These are phyloP conservation scores for Temnopleurus reevesii DNA, from an alignment of 53 echinoderm and acorn worm genomes.

Conservation along the genomic window DNA sequence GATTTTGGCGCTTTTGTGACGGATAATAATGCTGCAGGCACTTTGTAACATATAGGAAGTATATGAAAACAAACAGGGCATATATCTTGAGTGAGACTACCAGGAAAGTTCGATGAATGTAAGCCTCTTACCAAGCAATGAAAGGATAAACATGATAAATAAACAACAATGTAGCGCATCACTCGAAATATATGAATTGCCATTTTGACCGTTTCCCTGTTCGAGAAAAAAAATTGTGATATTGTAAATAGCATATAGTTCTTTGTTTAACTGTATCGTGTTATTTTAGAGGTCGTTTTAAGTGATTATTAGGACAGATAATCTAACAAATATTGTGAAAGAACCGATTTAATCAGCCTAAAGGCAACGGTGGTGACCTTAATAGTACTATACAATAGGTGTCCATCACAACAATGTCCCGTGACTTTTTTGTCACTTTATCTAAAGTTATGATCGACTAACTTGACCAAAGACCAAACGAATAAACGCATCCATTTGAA, in stretches of 20 bases:
- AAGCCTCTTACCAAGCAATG: too few species aligned
- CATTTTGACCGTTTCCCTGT: not conserved
- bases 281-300: not conserved
- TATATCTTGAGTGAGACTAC: not conserved
- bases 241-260: slow-evolving; percentile 19
- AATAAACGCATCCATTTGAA: slow-evolving; percentile 49
- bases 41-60: not conserved
- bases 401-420: not conserved
- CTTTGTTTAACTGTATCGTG: slow-evolving; percentile 6
- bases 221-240: slow-evolving; percentile 1
- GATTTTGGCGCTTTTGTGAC: not conserved
- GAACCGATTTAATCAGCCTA: not conserved
- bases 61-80: not conserved
- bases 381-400: slow-evolving; percentile 20
- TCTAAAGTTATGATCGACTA: not conserved
- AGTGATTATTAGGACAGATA: not conserved
- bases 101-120: too few species aligned
- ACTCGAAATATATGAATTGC: too few species aligned
- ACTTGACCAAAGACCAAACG: slow-evolving; percentile 33
- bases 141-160: too few species aligned
- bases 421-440: slow-evolving; percentile 24
- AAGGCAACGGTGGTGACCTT: not conserved
- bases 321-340: not conserved
- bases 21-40: slow-evolving; percentile 21
- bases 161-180: too few species aligned